These are phyloP conservation scores for Laupala kohalensis DNA, from an alignment of 1,140 invertebrate species.

Conservation along the genomic window DNA sequence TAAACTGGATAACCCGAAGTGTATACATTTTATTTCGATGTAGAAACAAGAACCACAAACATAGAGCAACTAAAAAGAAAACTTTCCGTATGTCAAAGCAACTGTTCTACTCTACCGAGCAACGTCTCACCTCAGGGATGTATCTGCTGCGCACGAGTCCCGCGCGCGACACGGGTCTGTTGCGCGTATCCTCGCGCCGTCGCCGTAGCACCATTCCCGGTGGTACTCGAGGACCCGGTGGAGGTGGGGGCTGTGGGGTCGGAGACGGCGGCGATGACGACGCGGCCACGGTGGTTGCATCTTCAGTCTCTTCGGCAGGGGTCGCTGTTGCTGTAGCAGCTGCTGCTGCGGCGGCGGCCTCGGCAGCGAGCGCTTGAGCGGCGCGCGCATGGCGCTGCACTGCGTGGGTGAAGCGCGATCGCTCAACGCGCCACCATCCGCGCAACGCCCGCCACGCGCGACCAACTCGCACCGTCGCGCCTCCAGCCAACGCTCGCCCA, in stretches of 20 bases:
- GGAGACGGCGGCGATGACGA: slow-evolving; percentile 32
- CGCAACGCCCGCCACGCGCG: slow-evolving; percentile 37
- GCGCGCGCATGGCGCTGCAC: slow-evolving; percentile 35
- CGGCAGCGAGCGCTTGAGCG: slow-evolving; percentile 32
- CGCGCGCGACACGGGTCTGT: neutral
- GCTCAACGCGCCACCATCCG: slow-evolving; percentile 36
- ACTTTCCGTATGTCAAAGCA: no score
- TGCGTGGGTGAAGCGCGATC: slow-evolving; percentile 31
- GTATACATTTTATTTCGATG: no score
- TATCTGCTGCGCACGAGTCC: neutral
- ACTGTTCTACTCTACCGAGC: no score
- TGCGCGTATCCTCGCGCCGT: slow-evolving; percentile 8
- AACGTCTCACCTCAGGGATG: neutral
- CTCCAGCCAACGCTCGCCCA: slow-evolving; percentile 11
- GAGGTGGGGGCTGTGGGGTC: slow-evolving; percentile 34
- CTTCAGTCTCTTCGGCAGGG: slow-evolving; percentile 34
- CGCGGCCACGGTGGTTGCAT: slow-evolving; percentile 35
- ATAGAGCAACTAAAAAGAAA: no score
- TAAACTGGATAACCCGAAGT: no score
- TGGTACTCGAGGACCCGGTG: slow-evolving; percentile 25
- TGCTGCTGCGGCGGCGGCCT: slow-evolving; percentile 16
- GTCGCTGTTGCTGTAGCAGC: slow-evolving; percentile 20
- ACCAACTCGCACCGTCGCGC: slow-evolving; percentile 28
- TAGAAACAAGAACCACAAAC: no score
- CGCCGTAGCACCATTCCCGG: slow-evolving; percentile 17